phyloP scores from a whole-genome alignment of 2,113 vertebrate genomes.

The Petrocephalus microphthalmus region DNA sequence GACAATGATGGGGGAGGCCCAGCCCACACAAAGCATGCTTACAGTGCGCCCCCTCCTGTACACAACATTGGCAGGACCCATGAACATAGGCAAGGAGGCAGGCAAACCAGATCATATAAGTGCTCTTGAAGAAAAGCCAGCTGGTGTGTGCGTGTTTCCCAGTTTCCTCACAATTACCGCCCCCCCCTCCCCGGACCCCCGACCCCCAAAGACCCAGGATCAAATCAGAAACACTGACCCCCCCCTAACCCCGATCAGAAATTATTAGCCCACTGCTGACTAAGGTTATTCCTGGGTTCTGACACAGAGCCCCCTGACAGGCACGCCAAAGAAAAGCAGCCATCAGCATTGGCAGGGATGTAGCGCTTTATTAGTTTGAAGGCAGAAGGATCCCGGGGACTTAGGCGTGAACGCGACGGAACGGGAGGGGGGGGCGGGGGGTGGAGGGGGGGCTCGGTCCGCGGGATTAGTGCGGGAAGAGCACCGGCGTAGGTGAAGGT shows the following conservation, averaged over 20 bases:
- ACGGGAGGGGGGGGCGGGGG: not conserved
- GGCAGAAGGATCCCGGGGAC: not conserved
- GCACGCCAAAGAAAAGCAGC: not conserved
- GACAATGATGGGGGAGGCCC: not conserved
- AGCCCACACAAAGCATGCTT: not conserved
- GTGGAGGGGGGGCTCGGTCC: not conserved
- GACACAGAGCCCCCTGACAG: not conserved
- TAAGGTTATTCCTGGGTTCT: constrained; percentile 9
- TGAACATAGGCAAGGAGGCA: not conserved
- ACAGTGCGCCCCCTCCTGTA: not conserved
- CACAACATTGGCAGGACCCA: not conserved
- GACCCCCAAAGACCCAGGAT: not conserved
- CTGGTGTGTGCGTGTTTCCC: not conserved
- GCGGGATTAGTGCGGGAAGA: not conserved
- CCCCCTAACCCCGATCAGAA: constrained; percentile 8
- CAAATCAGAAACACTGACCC: constrained; percentile 15
- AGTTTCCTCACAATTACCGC: not conserved
- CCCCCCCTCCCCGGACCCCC: not conserved
- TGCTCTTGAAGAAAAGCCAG: not conserved
- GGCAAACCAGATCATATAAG: not conserved
- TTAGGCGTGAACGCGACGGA: not conserved
- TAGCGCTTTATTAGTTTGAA: constrained; percentile 4
- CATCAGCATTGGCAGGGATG: not conserved
- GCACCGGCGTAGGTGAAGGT: not conserved
- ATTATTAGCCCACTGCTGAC: constrained; percentile 11